Percentiles rank a stretch among this genome's conserved stretches.
phyloP scores from a whole-genome alignment of 2,888 invertebrate species.

The Aspidiotus destructor region DNA sequence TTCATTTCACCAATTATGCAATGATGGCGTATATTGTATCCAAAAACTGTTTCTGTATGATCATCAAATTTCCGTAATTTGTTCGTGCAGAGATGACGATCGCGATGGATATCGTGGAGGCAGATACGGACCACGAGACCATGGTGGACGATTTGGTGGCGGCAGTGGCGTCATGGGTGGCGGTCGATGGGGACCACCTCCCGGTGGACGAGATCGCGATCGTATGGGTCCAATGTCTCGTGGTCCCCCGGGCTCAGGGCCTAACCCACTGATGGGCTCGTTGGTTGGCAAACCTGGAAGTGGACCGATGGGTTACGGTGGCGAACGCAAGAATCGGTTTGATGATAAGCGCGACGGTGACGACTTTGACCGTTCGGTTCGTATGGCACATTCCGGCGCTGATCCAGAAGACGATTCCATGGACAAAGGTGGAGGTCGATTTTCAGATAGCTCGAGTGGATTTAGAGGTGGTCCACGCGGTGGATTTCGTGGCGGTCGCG shows the following conservation, averaged over 20 bases:
- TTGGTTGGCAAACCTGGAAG: slow-evolving; percentile 9
- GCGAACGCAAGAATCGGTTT: slow-evolving; percentile 11
- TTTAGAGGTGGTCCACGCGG: slow-evolving; percentile 41
- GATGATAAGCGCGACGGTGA: slow-evolving; percentile 13
- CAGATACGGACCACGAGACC: slow-evolving; percentile 10
- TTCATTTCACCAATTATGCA: no score
- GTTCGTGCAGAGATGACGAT: slow-evolving; percentile 20
- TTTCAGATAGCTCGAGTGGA: slow-evolving; percentile 12
- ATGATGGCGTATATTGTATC: no score
- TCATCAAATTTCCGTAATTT: not conserved
- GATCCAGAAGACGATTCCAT: not conserved
- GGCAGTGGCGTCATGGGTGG: slow-evolving; percentile 15
- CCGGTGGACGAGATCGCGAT: slow-evolving; percentile 25
- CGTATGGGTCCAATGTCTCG: slow-evolving; percentile 17
- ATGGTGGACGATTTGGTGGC: slow-evolving; percentile 13
- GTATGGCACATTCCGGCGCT: slow-evolving; percentile 4
- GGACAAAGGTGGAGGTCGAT: slow-evolving; percentile 20
- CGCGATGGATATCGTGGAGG: slow-evolving; percentile 20
- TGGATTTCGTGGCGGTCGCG: slow-evolving; percentile 40
- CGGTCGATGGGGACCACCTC: slow-evolving; percentile 12
- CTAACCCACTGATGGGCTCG: slow-evolving; percentile 23
- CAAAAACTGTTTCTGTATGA: not conserved
- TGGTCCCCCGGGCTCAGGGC: slow-evolving; percentile 11
- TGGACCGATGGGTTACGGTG: slow-evolving; percentile 20
- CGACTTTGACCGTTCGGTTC: slow-evolving; percentile 15